Conservation (phyloP, 2,113 vertebrate genomes). For the Dicaeum eximium region DNA sequence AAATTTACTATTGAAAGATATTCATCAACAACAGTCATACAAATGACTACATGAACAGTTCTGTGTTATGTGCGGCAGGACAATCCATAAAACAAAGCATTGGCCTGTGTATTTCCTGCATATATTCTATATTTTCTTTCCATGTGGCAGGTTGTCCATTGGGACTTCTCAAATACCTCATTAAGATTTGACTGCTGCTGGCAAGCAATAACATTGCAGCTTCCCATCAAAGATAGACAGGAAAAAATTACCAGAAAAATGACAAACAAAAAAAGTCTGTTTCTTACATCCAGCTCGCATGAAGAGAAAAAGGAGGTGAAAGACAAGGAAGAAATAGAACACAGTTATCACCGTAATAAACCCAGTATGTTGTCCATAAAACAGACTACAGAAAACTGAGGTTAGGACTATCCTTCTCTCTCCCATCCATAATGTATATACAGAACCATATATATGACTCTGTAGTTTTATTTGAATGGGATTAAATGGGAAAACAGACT, state of each 20-base stretch:
- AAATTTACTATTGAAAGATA: not conserved
- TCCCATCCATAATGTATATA: not conserved
- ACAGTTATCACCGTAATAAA: not conserved
- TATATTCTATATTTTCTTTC: constrained; percentile 29
- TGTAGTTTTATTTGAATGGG: not conserved
- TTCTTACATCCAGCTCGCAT: not conserved
- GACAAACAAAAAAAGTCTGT: not conserved
- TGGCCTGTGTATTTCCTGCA: not conserved
- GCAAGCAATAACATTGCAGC: not conserved
- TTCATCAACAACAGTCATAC: not conserved
- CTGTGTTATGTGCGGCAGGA: not conserved
- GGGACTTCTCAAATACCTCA: constrained; percentile 21
- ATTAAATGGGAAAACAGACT: not conserved
- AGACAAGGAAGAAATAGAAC: not conserved
- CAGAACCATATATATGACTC: not conserved
- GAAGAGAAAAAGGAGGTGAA: not conserved
- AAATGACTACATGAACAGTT: not conserved
- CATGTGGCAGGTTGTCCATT: not conserved
- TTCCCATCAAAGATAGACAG: not conserved
- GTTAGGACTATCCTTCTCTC: not conserved
- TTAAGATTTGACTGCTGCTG: constrained; percentile 3
- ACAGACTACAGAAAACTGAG: not conserved
- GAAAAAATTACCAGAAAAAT: not conserved
- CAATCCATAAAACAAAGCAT: not conserved
- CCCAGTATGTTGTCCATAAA: not conserved